Evolutionary conservation across 2,888 invertebrate genomes (phyloP).

Genomic region (Tipula unca): DNA sequence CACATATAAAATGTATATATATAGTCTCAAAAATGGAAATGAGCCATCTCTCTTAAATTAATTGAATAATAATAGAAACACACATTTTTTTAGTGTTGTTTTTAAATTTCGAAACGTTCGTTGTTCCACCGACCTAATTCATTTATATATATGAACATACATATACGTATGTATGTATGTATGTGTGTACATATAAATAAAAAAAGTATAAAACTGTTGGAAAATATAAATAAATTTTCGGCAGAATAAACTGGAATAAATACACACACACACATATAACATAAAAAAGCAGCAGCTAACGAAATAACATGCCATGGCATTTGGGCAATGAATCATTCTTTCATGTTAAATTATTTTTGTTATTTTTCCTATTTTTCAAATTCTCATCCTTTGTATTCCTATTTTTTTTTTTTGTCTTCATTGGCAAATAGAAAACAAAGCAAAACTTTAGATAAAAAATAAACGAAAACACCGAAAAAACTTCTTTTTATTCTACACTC

Average conservation of each 20-base stretch:
- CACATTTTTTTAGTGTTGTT: not conserved
- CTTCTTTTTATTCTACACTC: not conserved
- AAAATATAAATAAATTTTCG: not conserved
- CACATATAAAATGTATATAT: no score
- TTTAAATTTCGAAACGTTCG: not conserved
- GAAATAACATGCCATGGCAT: not conserved
- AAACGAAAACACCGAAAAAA: not conserved
- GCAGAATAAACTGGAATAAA: not conserved
- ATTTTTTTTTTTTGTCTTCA: not conserved
- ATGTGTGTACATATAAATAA: not conserved
- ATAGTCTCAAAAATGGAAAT: not conserved
- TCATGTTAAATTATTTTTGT: not conserved
- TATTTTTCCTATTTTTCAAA: not conserved
- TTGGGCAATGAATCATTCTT: slow-evolving; percentile 8
- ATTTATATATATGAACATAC: not conserved
- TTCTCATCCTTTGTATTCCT: not conserved
- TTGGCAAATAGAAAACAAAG: not conserved
- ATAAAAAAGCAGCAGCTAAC: not conserved
- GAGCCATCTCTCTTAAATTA: not conserved
- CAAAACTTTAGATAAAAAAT: not conserved
- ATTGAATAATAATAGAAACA: not conserved
- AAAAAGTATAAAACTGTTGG: not conserved
- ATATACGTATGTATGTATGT: not conserved
- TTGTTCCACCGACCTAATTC: not conserved
- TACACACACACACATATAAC: not conserved